Conservation (phyloP, 2,113 vertebrate species). For the Lampris megalopsis region DNA sequence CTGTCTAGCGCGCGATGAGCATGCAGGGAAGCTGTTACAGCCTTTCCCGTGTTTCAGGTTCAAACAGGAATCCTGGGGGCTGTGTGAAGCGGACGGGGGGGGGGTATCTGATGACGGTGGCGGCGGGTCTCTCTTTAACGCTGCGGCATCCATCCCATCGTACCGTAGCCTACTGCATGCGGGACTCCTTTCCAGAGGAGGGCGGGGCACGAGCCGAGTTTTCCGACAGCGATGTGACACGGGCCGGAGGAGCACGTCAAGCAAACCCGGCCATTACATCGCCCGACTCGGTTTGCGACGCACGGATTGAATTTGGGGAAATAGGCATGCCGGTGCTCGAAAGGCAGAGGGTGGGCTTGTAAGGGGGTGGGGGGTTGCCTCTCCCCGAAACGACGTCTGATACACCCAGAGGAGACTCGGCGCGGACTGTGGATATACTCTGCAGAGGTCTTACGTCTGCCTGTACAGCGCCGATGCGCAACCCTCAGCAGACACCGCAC, state of each 20-base stretch:
- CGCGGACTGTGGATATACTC: slow-evolving; percentile 59
- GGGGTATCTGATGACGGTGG: not conserved
- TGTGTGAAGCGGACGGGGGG: not conserved
- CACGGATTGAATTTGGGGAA: slow-evolving; percentile 32
- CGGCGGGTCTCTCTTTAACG: slow-evolving; percentile 74
- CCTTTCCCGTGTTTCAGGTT: too few relatives aligned
- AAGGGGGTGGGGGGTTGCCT: not conserved
- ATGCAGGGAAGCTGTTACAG: too few relatives aligned
- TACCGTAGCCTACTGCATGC: slow-evolving; percentile 25
- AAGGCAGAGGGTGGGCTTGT: not conserved
- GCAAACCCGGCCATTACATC: slow-evolving; percentile 3
- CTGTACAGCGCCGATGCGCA: slow-evolving; percentile 18
- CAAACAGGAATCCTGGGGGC: not conserved
- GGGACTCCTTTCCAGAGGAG: slow-evolving; percentile 60
- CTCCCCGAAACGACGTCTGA: slow-evolving; percentile 32
- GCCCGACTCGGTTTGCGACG: slow-evolving; percentile 23
- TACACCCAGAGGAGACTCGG: slow-evolving; percentile 24
- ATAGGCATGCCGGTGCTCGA: slow-evolving; percentile 9
- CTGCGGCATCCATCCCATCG: slow-evolving; percentile 60
- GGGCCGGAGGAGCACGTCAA: not conserved
- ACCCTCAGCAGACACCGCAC: not conserved
- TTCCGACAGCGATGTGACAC: slow-evolving; percentile 53
- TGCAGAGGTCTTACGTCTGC: slow-evolving; percentile 45
- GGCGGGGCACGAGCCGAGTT: slow-evolving; percentile 64
- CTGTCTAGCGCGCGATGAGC: too few relatives aligned